A percentile compares a stretch with the other conserved stretches of the same genome.
Evolutionary conservation across 2,113 vertebrate genomes (phyloP).

Genomic region (Laterallus jamaicensis): DNA sequence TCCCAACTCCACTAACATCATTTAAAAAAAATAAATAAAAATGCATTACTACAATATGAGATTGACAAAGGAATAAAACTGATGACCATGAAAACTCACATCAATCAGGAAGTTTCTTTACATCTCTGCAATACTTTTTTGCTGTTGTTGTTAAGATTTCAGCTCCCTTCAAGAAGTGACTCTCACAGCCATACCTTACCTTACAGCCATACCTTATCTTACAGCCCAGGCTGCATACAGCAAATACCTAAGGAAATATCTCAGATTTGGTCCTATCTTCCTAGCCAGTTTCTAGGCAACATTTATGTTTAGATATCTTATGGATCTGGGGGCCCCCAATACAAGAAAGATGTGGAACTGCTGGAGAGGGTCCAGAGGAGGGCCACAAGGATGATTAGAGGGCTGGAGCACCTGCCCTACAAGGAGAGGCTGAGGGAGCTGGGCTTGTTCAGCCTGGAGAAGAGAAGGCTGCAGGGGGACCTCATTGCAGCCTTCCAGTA

Average conservation of each 20-base stretch:
- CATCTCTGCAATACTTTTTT: neutral
- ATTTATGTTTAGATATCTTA: neutral
- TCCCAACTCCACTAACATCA: neutral
- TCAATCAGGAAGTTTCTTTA: rapidly evolving
- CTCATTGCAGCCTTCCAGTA: too few species aligned
- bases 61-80: neutral
- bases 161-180: neutral
- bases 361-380: too few species aligned
- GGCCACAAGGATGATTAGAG: too few species aligned
- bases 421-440: too few species aligned
- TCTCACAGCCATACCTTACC: neutral
- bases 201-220: neutral
- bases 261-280: neutral
- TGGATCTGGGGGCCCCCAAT: too few species aligned
- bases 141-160: neutral
- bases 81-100: neutral
- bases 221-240: neutral
- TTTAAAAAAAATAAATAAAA: neutral
- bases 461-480: too few species aligned
- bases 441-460: too few species aligned
- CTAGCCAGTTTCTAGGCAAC: neutral
- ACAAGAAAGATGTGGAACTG: too few species aligned
- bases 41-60: neutral
- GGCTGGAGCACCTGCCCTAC: too few species aligned
- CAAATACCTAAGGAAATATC: neutral